Evolutionary conservation across 1,140 invertebrate genomes (phyloP), one percentile per base, ranked within the genome.

Genomic region (Agrilus planipennis): DNA sequence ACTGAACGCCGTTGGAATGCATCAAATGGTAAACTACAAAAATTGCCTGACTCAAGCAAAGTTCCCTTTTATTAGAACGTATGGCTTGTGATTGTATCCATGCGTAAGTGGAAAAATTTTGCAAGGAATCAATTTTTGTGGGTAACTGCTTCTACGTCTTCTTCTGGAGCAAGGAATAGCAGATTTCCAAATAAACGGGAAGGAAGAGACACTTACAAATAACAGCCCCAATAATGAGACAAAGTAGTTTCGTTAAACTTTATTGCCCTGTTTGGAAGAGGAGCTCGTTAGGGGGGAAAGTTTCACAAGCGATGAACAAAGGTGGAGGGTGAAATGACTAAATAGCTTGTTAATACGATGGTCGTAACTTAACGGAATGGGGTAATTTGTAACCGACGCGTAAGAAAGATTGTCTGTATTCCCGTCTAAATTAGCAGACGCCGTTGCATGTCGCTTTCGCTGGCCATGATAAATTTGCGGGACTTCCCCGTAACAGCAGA

Each of bases 401-500:
- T n/a, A n/a, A n/a, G n/a, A n/a, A n/a, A n/a, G n/a, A n/a, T n/a
- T n/a, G n/a, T n/a, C n/a, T n/a, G n/a, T n/a, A n/a, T 45, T 39
- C 42, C 41, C 41, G 39, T 51, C 37, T 45, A 49, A 51, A 51
- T 51, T 46, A 46, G 42, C n/a, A n/a, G n/a, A n/a, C n/a, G n/a
- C n/a, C n/a, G n/a, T n/a, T n/a, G n/a, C n/a, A n/a, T n/a, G n/a
- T n/a, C n/a, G n/a, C n/a, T n/a, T n/a, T 46, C 31, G 41, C 21
- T 32, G 41, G 44, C 39, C 44, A 51, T 55, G 51, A 55, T 55
- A 53, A 55, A 55, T 55, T 43, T 51, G 40, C 44, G 35, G 27
- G 21, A 40, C 28, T 34, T 29, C 40, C 44, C 50, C 47, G 39
- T 25, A 19, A 34, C 16, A 31, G 39, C 42, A 45, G 42, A 45